phyloP scores from a whole-genome alignment of 2,797 vertebrate species.

The Sparus aurata region DNA sequence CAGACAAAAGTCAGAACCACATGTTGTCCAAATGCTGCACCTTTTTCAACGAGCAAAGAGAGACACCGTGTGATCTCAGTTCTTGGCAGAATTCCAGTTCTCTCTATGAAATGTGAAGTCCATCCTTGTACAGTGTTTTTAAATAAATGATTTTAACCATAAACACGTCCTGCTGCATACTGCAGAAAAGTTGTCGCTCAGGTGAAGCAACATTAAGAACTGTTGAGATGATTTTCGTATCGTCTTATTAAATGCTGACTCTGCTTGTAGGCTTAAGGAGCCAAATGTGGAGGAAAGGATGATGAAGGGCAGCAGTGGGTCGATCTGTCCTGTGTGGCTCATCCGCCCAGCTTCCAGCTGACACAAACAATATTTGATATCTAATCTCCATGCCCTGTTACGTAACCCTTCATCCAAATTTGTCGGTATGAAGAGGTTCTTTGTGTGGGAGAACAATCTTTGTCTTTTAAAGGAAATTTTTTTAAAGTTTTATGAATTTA shows the following conservation, averaged over 20 bases:
- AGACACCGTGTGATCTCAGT: neutral
- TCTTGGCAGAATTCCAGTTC: constrained; percentile 4
- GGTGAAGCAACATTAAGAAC: neutral
- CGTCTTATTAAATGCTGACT: constrained; percentile 50
- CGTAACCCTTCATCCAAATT: neutral
- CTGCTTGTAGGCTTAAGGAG: constrained; percentile 20
- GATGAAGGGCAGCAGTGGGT: constrained; percentile 64
- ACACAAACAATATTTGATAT: constrained; percentile 73
- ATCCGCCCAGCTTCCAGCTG: constrained; percentile 58
- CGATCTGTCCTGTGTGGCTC: constrained; percentile 61
- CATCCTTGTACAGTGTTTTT: constrained; percentile 50
- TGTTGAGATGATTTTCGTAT: neutral
- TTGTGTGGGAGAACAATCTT: constrained; percentile 10
- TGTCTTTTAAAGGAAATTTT: neutral
- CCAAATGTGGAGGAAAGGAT: constrained; percentile 16
- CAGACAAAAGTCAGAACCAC: constrained; percentile 4
- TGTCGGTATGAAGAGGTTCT: neutral
- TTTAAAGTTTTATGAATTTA: too few relatives aligned
- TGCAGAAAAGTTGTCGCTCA: neutral
- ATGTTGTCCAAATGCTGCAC: neutral
- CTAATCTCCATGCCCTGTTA: constrained; percentile 22
- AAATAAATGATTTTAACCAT: constrained; percentile 76
- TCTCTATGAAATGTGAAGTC: constrained; percentile 19
- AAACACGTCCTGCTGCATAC: neutral
- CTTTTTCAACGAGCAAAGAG: neutral